Evolutionary conservation across 2,797 vertebrate genomes (phyloP).

Genomic region (Pipistrellus pygmaeus): DNA sequence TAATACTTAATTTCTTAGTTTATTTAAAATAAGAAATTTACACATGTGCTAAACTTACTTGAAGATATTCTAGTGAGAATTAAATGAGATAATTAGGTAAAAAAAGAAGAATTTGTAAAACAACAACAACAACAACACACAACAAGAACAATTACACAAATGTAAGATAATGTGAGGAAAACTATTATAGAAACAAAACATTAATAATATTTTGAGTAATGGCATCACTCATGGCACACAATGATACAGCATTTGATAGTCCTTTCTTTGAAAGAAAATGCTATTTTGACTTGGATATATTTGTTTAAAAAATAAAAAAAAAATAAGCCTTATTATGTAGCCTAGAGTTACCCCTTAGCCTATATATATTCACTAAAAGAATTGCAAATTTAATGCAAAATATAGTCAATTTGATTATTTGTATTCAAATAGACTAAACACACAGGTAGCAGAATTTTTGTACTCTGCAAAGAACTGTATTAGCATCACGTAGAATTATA

Average conservation of each 20-base stretch:
- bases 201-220: background rate
- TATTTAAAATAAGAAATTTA: background rate
- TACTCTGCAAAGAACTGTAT: background rate
- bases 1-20: background rate
- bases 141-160: background rate
- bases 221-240: background rate
- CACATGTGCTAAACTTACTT: background rate
- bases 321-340: background rate
- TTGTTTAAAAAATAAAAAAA: background rate
- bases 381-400: background rate
- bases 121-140: background rate
- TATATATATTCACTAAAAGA: background rate
- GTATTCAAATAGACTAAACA: slow-evolving; percentile 13
- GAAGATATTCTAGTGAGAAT: background rate
- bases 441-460: background rate
- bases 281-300: background rate
- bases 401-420: background rate
- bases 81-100: background rate
- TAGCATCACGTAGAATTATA: background rate
- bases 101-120: background rate
- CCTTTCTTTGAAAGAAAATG: background rate
- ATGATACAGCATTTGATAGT: background rate
- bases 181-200: background rate
- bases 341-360: background rate
- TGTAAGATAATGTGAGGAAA: background rate